A percentile compares a stretch with the other conserved stretches of the same genome.
These are phyloP conservation scores for Tragelaphus oryx DNA, from an alignment of 2,797 vertebrate genomes.

Conservation along the genomic window DNA sequence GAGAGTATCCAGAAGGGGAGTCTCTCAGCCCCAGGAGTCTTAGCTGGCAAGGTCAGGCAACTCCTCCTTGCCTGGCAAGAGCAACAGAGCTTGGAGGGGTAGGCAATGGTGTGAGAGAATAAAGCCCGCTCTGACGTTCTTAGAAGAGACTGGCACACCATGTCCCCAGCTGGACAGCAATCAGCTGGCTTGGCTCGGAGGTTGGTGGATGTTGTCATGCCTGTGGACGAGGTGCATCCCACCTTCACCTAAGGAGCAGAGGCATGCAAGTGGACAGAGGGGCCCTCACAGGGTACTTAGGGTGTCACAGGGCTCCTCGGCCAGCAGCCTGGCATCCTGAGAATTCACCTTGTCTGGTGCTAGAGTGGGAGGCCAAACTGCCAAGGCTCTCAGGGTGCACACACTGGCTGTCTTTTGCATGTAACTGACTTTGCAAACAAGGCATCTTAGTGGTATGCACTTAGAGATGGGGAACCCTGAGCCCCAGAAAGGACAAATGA, in stretches of 20 bases:
- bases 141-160: slow-evolving; percentile 58
- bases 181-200: slow-evolving; percentile 35
- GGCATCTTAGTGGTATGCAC: slow-evolving; percentile 7
- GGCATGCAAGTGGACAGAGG: background rate
- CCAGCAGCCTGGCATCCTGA: slow-evolving; percentile 56
- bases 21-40: background rate
- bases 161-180: slow-evolving; percentile 54
- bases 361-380: slow-evolving; percentile 39
- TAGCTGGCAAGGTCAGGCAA: background rate
- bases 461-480: slow-evolving; percentile 31
- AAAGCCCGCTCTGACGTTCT: slow-evolving; percentile 35
- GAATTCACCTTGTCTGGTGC: slow-evolving; percentile 51
- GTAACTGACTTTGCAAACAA: slow-evolving; percentile 28
- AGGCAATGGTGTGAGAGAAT: slow-evolving; percentile 5
- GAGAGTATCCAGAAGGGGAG: background rate
- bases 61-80: slow-evolving; percentile 43
- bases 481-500: slow-evolving; percentile 39
- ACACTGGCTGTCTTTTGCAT: background rate
- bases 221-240: background rate
- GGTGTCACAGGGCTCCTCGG: slow-evolving; percentile 16
- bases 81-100: slow-evolving; percentile 30
- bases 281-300: background rate
- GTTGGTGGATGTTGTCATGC: background rate
- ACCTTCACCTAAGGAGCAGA: slow-evolving; percentile 1
- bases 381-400: background rate